These are phyloP conservation scores for Allygus modestus DNA, from an alignment of 2,888 invertebrate species.

Conservation along the genomic window DNA sequence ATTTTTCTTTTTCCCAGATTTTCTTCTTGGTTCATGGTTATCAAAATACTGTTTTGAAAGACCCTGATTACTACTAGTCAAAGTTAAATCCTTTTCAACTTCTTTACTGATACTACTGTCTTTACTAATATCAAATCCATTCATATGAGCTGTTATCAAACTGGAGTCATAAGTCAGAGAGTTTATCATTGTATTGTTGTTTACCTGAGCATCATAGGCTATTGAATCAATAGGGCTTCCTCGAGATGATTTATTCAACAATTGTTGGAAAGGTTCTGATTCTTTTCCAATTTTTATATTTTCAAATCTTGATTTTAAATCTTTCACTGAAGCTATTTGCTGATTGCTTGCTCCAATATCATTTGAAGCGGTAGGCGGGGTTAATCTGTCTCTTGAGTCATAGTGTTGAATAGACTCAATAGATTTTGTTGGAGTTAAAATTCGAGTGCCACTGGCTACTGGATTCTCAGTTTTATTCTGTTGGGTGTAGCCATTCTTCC, in stretches of 20 bases:
- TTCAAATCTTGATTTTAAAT: conserved; percentile 91
- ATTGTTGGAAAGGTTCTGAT: conserved; percentile 28
- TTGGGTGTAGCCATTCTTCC: conserved; percentile 73
- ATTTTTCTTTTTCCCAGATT: conserved; percentile 91
- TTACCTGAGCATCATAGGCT: conserved; percentile 53
- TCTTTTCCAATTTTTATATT: conserved; percentile 73
- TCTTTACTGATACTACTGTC: conserved; percentile 24
- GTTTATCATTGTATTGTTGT: conserved; percentile 56
- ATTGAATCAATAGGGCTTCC: conserved; percentile 52
- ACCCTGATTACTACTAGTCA: conserved; percentile 24
- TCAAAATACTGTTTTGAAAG: conserved; percentile 64
- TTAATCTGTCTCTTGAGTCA: conserved; percentile 57
- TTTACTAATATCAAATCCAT: conserved; percentile 30
- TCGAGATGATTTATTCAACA: conserved; percentile 16
- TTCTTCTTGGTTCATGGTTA: conserved; percentile 72
- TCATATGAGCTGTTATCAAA: conserved; percentile 53
- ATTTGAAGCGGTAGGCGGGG: neutral
- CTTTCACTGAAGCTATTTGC: conserved; percentile 81
- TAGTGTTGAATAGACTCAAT: conserved; percentile 46
- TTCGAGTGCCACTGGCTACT: neutral
- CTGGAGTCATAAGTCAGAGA: conserved; percentile 45
- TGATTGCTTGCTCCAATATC: conserved; percentile 71
- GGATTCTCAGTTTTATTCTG: conserved; percentile 50
- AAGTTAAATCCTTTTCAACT: conserved; percentile 21
- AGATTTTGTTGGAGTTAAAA: conserved; percentile 55